Evolutionary conservation across 2,888 invertebrate genomes (phyloP), one percentile per base, ranked within the genome.

Genomic region (Drosophila formosana): DNA sequence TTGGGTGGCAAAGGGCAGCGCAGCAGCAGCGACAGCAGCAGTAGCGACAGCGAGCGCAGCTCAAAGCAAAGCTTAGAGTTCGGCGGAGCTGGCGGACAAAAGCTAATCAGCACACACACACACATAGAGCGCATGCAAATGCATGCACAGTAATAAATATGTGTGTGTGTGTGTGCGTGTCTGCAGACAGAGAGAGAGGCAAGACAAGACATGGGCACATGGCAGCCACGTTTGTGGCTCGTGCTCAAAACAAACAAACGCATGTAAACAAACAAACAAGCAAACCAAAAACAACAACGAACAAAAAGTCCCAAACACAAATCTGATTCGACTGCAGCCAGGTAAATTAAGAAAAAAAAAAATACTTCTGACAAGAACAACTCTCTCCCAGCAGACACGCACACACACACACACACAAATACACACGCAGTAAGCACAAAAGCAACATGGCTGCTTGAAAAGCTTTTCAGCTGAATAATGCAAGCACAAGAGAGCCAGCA

Each of bases 391-490:
- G 23, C 43, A 32, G 52, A 8, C 13, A 28, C 41, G n/a, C 55
- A 30, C 52, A 51, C 61, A 32, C 66, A 56, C 51, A 41, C 62
- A 70, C 55, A 71, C 47, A 41, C n/a, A n/a, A n/a, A n/a, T n/a
- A n/a, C n/a, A 23, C 25, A 56, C 43, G 13, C 26, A 37, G 23
- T n/a, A n/a, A 60, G 58, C 72, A 62, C 71, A 64, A 88, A 85
- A 85, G 81, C 90, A 85, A 85, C 47, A 85, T 85, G 85, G 85
- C 85, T 89, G 85, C 90, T 85, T 58, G 11, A 53, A 89, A 85
- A 85, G 85, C 85, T 85, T 85, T 88, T 86, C 72, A 83, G 90
- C 90, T 82, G 82, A 82, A 89, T 82, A 76, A 76, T 82, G 83
- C 86, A 67, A 66, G 79, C 63, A 46, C 71, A 64, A 58, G 66